These are phyloP conservation scores for Telenomus remus DNA, from an alignment of 1,140 invertebrate genomes.

Conservation along the genomic window DNA sequence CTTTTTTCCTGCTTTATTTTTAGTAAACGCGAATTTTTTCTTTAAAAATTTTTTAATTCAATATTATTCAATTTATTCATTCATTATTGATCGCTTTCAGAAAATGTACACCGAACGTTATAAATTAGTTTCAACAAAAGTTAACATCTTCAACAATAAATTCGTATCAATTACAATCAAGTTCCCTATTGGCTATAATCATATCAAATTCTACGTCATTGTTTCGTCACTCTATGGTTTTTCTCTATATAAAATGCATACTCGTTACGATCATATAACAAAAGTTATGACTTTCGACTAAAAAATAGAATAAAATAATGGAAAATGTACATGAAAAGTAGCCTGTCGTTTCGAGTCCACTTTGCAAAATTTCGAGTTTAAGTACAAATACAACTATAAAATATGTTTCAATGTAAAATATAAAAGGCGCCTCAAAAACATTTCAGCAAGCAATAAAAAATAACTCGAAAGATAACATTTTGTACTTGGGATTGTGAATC, in stretches of 20 bases:
- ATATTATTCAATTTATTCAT: neutral
- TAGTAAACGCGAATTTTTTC: constrained; percentile 10
- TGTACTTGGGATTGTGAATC: constrained; percentile 2
- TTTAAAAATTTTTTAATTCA: neutral
- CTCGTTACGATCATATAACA: constrained; percentile 20
- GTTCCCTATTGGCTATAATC: constrained; percentile 11
- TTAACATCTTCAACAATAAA: constrained; percentile 12
- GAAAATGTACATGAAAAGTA: neutral
- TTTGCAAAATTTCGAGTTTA: neutral
- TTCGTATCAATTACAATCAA: constrained; percentile 11
- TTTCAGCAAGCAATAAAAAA: constrained; percentile 12
- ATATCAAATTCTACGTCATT: constrained; percentile 32
- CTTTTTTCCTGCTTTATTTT: constrained; percentile 10
- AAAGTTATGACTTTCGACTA: neutral
- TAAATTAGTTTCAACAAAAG: constrained; percentile 16
- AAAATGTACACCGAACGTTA: neutral
- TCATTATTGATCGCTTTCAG: no score
- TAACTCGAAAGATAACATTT: constrained; percentile 4
- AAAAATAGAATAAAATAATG: constrained; percentile 7
- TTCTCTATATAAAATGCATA: constrained; percentile 38
- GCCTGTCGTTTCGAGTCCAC: neutral
- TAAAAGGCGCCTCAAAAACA: neutral
- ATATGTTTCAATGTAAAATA: neutral
- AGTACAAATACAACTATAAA: neutral
- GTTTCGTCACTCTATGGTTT: constrained; percentile 39